phyloP scores from a whole-genome alignment of 1,140 invertebrate genomes.

The Heterodera carotae region DNA sequence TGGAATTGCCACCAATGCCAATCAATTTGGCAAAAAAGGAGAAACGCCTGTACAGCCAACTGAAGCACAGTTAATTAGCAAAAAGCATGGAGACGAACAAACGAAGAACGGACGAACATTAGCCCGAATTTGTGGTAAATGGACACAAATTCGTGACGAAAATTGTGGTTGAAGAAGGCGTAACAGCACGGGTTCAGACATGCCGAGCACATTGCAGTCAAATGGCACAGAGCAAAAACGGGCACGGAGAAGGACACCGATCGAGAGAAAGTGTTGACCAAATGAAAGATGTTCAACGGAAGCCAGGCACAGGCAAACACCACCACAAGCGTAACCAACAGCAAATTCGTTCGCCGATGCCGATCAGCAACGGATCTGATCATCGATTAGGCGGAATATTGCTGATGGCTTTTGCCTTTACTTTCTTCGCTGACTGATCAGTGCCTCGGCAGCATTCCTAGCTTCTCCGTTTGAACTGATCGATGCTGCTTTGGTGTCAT shows the following conservation, averaged over 20 bases:
- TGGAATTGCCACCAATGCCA: not conserved
- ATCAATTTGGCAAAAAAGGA: slow-evolving; percentile 9
- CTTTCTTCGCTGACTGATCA: not conserved
- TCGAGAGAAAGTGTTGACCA: slow-evolving; percentile 65
- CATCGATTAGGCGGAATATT: not conserved
- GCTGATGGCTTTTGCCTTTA: no score
- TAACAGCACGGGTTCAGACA: slow-evolving; percentile 61
- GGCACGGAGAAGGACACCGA: slow-evolving; percentile 59
- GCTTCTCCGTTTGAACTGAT: slow-evolving; percentile 3
- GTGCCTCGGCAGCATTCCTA: not conserved
- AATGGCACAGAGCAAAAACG: slow-evolving; percentile 69
- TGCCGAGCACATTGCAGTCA: slow-evolving; percentile 58
- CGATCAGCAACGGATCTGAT: slow-evolving; percentile 66
- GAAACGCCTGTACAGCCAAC: slow-evolving; percentile 31
- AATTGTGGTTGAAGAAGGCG: slow-evolving; percentile 64
- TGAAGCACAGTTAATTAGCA: no score
- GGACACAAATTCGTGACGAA: slow-evolving; percentile 55
- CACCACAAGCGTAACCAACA: slow-evolving; percentile 67
- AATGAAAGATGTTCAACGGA: slow-evolving; percentile 70
- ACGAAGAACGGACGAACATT: slow-evolving; percentile 49
- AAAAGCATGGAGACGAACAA: no score
- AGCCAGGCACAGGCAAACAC: slow-evolving; percentile 68
- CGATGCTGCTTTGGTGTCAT: not conserved
- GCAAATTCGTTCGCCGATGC: slow-evolving; percentile 69
- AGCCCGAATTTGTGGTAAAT: slow-evolving; percentile 56